Evolutionary conservation across 2,888 invertebrate genomes (phyloP).

Genomic region (Agrotis ipsilon): DNA sequence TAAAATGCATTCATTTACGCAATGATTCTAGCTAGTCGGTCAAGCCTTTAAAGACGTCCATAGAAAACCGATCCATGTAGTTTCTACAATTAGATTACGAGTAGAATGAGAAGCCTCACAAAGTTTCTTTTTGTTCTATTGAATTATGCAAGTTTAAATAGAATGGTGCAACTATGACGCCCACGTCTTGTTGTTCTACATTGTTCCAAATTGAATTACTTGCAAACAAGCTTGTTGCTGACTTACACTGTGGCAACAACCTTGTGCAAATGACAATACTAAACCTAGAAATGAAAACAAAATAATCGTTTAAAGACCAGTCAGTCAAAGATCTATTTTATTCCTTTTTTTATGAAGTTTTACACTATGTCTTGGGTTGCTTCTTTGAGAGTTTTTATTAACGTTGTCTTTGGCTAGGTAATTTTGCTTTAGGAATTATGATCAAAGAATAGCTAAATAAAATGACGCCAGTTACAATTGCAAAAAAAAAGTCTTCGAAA

Average conservation of each 20-base stretch:
- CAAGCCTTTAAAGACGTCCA: not conserved
- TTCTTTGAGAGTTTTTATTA: too few relatives aligned
- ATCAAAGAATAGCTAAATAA: not conserved
- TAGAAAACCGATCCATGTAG: constrained; percentile 16
- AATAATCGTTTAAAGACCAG: too few relatives aligned
- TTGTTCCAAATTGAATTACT: constrained; percentile 53
- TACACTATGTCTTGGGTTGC: too few relatives aligned
- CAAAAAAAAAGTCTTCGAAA: too few relatives aligned
- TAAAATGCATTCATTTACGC: too few relatives aligned
- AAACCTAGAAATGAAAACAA: not conserved
- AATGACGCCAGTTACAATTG: too few relatives aligned
- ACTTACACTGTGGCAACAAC: constrained; percentile 5
- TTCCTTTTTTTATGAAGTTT: too few relatives aligned
- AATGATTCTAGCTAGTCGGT: too few relatives aligned
- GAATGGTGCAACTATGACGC: constrained; percentile 47
- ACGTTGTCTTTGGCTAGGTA: too few relatives aligned
- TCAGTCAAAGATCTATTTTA: too few relatives aligned
- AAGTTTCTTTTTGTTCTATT: constrained; percentile 52
- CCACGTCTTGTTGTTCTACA: constrained; percentile 38
- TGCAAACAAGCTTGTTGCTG: constrained; percentile 34
- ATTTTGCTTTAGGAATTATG: too few relatives aligned
- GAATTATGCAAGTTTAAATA: constrained; percentile 55
- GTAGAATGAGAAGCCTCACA: constrained; percentile 53
- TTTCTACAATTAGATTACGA: constrained; percentile 52
- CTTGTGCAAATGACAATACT: constrained; percentile 7